phyloP scores from a whole-genome alignment of 2,113 vertebrate genomes.

The Laterallus jamaicensis region DNA sequence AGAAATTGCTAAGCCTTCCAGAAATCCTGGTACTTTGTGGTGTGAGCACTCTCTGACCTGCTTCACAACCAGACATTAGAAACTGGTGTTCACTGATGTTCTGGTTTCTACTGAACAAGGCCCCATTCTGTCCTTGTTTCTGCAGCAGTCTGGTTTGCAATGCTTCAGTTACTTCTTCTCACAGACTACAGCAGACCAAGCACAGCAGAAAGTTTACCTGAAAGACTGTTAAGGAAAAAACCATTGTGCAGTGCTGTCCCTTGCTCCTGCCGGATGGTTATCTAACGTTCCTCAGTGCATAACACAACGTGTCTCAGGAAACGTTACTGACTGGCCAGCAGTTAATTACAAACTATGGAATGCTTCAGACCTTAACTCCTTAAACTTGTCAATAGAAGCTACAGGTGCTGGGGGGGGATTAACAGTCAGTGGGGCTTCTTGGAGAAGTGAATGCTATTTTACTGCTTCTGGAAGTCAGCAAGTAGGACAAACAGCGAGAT shows the following conservation, averaged over 20 bases:
- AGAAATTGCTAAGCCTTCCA: background rate
- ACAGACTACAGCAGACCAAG: background rate
- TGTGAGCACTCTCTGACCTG: background rate
- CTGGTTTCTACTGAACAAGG: fast-evolving
- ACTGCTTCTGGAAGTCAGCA: background rate
- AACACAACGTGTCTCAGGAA: background rate
- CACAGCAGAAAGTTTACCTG: background rate
- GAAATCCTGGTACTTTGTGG: background rate
- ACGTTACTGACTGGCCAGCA: background rate
- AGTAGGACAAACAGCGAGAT: background rate
- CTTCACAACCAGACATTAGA: background rate
- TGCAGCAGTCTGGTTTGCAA: background rate
- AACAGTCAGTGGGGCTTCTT: background rate
- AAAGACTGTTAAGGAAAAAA: background rate
- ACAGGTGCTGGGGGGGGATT: background rate
- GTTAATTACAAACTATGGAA: background rate
- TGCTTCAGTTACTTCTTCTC: background rate
- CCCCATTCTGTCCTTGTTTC: background rate
- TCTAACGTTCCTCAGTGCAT: background rate
- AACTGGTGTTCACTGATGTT: background rate
- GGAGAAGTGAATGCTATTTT: background rate
- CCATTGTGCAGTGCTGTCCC: background rate
- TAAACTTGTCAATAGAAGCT: background rate
- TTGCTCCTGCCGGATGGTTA: background rate
- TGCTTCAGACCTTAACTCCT: background rate